These are phyloP conservation scores for Cynaeus angustus DNA, from an alignment of 2,888 invertebrate genomes.

Conservation along the genomic window DNA sequence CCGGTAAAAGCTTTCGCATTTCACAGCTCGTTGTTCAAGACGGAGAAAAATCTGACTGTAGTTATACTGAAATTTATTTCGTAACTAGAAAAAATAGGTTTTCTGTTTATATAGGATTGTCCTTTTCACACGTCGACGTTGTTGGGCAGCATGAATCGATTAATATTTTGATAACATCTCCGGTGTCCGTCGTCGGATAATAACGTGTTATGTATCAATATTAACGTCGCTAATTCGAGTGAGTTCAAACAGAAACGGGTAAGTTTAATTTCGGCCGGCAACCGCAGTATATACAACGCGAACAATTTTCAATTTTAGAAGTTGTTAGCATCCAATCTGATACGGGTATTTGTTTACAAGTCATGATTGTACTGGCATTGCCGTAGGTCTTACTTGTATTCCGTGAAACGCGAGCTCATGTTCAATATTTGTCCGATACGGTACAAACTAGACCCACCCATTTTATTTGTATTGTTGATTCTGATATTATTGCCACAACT, in stretches of 20 bases:
- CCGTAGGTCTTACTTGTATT: conserved; percentile 50
- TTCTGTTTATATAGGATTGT: too few relatives aligned
- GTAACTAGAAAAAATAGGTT: neutral
- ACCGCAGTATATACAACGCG: conserved; percentile 40
- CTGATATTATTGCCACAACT: conserved; percentile 47
- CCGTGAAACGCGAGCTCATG: conserved; percentile 47
- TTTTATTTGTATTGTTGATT: conserved; percentile 51
- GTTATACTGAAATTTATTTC: neutral
- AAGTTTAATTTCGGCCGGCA: conserved; percentile 41
- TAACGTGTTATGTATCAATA: conserved; percentile 41
- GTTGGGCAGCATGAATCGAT: too few relatives aligned
- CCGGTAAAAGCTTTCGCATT: conserved; percentile 11
- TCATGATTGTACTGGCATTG: conserved; percentile 51
- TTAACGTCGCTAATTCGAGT: conserved; percentile 46
- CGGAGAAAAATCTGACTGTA: neutral
- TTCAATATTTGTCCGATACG: conserved; percentile 49
- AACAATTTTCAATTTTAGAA: conserved; percentile 51
- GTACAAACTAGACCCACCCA: conserved; percentile 44
- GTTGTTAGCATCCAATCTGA: conserved; percentile 48
- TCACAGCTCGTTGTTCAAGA: neutral
- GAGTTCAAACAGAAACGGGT: conserved; percentile 35
- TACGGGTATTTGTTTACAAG: conserved; percentile 52
- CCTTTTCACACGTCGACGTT: neutral
- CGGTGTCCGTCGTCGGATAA: conserved; percentile 22
- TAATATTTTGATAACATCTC: conserved; percentile 38